Percentiles rank a stretch among this genome's conserved stretches.
These are phyloP conservation scores for Tanypteryx hageni DNA, from an alignment of 2,888 invertebrate species.

Conservation along the genomic window DNA sequence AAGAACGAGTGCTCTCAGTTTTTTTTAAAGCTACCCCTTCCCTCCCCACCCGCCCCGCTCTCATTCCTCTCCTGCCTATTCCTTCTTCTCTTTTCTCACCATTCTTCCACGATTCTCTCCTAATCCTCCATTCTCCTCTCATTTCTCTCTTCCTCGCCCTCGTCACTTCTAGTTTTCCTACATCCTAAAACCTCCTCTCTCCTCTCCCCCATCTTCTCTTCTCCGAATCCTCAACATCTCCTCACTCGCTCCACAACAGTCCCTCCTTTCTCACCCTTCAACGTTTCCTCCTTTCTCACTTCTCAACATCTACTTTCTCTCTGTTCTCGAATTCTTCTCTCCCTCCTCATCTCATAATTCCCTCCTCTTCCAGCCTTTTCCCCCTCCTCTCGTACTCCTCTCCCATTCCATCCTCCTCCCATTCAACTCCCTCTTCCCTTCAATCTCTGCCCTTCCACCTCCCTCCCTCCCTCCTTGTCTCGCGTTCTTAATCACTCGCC, in stretches of 20 bases:
- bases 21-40: constrained; percentile 3
- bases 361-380: background rate
- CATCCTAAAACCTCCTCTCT: background rate
- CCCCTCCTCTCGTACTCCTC: background rate
- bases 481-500: constrained; percentile 49
- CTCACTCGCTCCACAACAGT: no score
- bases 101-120: background rate
- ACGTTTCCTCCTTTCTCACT: background rate
- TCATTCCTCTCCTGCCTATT: background rate
- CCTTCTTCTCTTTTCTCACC: background rate
- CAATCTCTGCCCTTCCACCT: background rate
- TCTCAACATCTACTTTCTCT: no score
- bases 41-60: constrained; percentile 7
- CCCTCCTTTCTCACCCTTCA: background rate
- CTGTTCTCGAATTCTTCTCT: background rate
- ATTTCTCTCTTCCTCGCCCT: background rate
- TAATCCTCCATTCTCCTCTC: background rate
- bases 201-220: background rate
- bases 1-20: constrained; percentile 43
- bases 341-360: background rate
- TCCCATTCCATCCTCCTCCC: background rate
- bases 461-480: background rate
- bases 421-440: background rate
- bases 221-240: background rate
- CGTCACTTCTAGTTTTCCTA: background rate